Percentiles rank a stretch among this genome's conserved stretches.
Evolutionary conservation across 2,113 vertebrate genomes (phyloP).

Genomic region (Pelecanus crispus): DNA sequence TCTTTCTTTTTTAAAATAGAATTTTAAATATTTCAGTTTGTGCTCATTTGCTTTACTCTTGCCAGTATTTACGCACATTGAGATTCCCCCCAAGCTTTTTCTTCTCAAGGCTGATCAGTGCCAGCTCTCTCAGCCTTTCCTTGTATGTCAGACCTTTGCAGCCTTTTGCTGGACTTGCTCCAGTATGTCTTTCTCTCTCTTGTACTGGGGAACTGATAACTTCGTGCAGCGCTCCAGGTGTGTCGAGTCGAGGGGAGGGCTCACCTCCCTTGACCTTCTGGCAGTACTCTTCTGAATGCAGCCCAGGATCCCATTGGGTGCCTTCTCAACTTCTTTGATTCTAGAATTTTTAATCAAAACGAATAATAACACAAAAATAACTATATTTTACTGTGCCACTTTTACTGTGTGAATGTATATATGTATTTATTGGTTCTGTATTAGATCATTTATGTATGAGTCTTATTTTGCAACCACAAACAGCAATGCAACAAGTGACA

Average conservation of each 20-base stretch:
- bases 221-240: background rate
- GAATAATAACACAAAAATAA: background rate
- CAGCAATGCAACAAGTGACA: background rate
- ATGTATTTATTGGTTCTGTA: background rate
- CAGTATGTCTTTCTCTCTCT: background rate
- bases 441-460: background rate
- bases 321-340: background rate
- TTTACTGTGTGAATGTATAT: background rate
- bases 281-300: background rate
- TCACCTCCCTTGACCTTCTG: background rate
- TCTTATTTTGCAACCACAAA: background rate
- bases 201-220: background rate
- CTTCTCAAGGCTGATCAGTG: background rate
- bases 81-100: background rate
- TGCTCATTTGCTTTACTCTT: background rate
- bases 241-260: background rate
- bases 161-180: background rate
- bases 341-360: background rate
- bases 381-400: background rate
- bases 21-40: background rate
- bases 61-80: fast-evolving
- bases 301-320: fast-evolving
- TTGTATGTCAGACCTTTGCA: fast-evolving
- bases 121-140: background rate
- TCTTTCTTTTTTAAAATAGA: background rate